Base-by-base conservation (phyloP, 2,113 vertebrate genomes). In the Chunga burmeisteri region DNA sequence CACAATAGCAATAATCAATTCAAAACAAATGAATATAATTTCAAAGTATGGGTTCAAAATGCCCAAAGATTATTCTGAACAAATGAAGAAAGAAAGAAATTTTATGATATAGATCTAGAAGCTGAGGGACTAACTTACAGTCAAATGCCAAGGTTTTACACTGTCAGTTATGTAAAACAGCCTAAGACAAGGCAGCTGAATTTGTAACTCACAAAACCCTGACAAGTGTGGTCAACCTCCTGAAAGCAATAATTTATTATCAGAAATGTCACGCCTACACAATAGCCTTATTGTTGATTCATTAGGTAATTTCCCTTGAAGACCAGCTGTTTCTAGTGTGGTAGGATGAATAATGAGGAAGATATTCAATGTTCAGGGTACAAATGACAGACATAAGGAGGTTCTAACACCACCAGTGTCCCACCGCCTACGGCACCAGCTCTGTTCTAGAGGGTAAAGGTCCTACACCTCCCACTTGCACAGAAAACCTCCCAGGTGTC, bases 261-360 rank as follows among this genome's bases (percentile, higher is more conserved):
- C 93, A 91, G 93, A 97, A 98, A 98, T 98, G 98, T 98, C 98
- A 99, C 97, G 98, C 98, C 98, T 98, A 98, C 98, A 98, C 98
- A 98, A 96, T 97, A 97, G 97, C 95, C 17, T 79, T 97, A 98
- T 98, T 98, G 98, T 98, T 98, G 98, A 98, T 98, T 98, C 98
- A 98, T 98, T 98, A 98, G 98, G 98, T 98, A 98, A 98, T 98
- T 98, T 98, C 98, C 98, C 98, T 98, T 98, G 97, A 97, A 98
- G 98, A 99, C 99, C 99, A 99, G 99, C 99, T 99, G 99, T 98
- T 99, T 98, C 82, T 96, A 97, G 97, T 88, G 94, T 88, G 93
- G 90, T 96, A 90, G 97, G 98, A 98, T 98, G 98, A 99, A 98
- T 98, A 99, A 99, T 98, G 98, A 97, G 98, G 98, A 88, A 94